Percentiles rank a stretch among this genome's conserved stretches.
These are phyloP conservation scores for Mesaphorura yosii DNA, from an alignment of 1,140 invertebrate genomes.

Conservation along the genomic window DNA sequence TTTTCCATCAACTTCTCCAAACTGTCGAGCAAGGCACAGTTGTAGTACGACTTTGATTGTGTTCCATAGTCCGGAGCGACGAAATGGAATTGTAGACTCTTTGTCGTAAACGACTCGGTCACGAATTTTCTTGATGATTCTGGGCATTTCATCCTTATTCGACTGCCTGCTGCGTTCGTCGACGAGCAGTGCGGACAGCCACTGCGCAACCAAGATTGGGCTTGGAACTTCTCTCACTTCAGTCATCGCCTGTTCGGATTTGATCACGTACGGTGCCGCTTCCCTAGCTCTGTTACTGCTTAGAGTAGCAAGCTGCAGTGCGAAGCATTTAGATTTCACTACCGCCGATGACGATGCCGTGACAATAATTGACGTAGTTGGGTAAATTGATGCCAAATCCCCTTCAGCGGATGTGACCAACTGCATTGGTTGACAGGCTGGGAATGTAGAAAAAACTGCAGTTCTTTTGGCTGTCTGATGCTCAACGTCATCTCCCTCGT, in stretches of 20 bases:
- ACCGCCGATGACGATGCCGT: neutral
- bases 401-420: neutral
- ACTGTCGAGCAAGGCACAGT: conserved; percentile 1
- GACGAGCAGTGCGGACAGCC: neutral
- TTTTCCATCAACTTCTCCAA: neutral
- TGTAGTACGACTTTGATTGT: conserved; percentile 13
- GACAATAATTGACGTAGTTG: conserved; percentile 4
- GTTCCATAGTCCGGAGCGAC: conserved; percentile 20
- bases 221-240: conserved; percentile 10
- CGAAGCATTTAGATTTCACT: neutral
- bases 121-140: conserved; percentile 14
- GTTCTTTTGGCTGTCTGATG: neutral
- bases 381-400: neutral
- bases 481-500: neutral
- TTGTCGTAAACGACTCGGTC: conserved; percentile 12
- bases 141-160: neutral
- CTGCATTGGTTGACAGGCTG: neutral
- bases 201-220: conserved; percentile 6
- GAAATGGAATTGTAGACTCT: neutral
- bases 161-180: neutral
- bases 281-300: neutral
- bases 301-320: neutral
- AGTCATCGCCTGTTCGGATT: neutral
- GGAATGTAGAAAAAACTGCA: conserved; percentile 3
- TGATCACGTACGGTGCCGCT: neutral